Base-by-base conservation (phyloP, 1,140 invertebrate species). In the Zophobas morio region DNA sequence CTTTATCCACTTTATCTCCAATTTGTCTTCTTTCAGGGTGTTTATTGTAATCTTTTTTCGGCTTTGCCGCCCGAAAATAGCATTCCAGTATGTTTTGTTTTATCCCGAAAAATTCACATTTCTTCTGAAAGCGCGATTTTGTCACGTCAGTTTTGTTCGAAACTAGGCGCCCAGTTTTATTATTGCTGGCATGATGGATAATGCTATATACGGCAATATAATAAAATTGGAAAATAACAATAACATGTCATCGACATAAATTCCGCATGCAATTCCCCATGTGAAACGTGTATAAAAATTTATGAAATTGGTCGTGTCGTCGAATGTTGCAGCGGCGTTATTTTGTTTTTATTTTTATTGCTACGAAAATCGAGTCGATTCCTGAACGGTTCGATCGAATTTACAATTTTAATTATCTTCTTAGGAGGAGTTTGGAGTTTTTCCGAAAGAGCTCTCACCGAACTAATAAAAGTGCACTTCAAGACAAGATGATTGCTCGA, bases 171-270 rank as follows among this genome's bases (percentile, higher is more conserved):
- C 56, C 8, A 39, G 33, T 60, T 60, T 60, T 60, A 39, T 39
- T 35, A 60, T 60, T 60, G 56, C 37, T 35, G 56, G 6, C n/a
- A 60, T 60, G 36, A 60, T 60, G 56, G 56, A 39, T 60, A 60
- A 60, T 35, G 56, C n/a, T 35, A 39, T 54, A n/a, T 60, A 37
- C 5, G 6, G 56, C 56, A 37, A 60, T 60, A 60, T 37, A 60
- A 60, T 60, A 60, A 60, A 60, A 60, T 60, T 60, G 56, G 56
- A 60, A 60, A 60, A 60, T 60, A 60, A 60, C 56, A 60, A 60
- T 60, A 60, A 60, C 32, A 60, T 60, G 56, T 35, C 32, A 39
- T 60, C 56, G 56, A 60, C 56, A 60, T 60, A 60, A 60, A 60
- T 60, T 60, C 56, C 8, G 37, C 8, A 60, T 60, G 56, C 56